A percentile compares a stretch with the other conserved stretches of the same genome.
phyloP scores from a whole-genome alignment of 2,888 invertebrate species.

The Plebejus melissa region DNA sequence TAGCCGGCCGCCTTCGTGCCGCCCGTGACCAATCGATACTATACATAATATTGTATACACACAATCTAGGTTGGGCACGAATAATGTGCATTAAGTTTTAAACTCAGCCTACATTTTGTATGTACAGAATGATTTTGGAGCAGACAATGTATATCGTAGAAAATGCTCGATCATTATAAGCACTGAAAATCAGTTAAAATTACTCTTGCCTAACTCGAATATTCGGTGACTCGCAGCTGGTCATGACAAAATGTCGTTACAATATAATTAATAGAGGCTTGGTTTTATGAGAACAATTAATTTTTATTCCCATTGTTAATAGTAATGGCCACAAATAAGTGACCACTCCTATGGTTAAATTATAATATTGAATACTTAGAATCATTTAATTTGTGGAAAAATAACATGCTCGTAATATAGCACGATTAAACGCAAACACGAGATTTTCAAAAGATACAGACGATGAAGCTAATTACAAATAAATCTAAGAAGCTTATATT shows the following conservation, averaged over 20 bases:
- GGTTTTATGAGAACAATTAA: conserved; percentile 1
- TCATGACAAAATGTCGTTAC: neutral
- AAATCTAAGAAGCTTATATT: too few relatives aligned
- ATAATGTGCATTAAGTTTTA: conserved; percentile 13
- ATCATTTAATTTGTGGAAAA: too few relatives aligned
- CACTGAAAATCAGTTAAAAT: neutral
- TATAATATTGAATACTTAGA: neutral
- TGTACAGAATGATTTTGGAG: neutral
- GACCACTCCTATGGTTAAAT: neutral
- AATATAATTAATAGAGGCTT: neutral
- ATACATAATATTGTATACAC: conserved; percentile 30
- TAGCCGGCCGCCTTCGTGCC: conserved; percentile 54
- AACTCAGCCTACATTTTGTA: neutral
- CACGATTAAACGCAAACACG: too few relatives aligned
- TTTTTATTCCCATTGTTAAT: neutral
- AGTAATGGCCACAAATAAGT: neutral
- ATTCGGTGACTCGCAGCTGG: neutral
- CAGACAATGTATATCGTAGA: neutral
- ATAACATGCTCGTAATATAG: too few relatives aligned
- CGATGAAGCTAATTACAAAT: too few relatives aligned
- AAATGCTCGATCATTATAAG: neutral
- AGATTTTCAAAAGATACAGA: too few relatives aligned
- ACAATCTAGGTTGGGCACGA: conserved; percentile 14
- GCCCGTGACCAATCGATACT: conserved; percentile 73
- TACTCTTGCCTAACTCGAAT: neutral